phyloP scores from a whole-genome alignment of 2,888 invertebrate species.

The Prosopocoilus inquinatus region DNA sequence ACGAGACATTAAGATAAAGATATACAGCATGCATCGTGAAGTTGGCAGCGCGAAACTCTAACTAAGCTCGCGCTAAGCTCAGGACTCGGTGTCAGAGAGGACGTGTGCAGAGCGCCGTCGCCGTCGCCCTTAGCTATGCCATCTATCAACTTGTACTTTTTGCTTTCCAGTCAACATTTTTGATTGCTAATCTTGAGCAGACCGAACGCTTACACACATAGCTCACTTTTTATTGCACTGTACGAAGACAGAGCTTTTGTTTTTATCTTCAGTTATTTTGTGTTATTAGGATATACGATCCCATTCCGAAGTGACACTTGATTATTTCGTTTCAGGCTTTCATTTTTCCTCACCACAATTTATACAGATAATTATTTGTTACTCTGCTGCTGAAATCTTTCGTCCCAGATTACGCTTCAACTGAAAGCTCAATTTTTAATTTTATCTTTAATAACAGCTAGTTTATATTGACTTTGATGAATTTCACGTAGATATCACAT shows the following conservation, averaged over 20 bases:
- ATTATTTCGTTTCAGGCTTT: too few relatives aligned
- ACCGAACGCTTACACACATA: conserved; percentile 27
- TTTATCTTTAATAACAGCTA: too few relatives aligned
- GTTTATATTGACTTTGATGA: too few relatives aligned
- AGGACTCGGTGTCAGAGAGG: conserved; percentile 29
- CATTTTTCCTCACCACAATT: too few relatives aligned
- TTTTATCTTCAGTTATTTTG: neutral
- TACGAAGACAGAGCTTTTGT: conserved; percentile 3
- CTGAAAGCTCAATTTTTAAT: too few relatives aligned
- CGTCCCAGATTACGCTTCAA: too few relatives aligned
- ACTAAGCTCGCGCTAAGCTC: conserved; percentile 35
- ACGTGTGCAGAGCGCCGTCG: conserved; percentile 38
- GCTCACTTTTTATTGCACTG: conserved; percentile 11
- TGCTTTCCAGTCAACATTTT: conserved; percentile 45
- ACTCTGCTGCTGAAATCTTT: too few relatives aligned
- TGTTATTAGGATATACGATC: neutral
- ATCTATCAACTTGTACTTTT: conserved; percentile 44
- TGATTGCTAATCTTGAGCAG: conserved; percentile 41
- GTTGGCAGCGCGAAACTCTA: conserved; percentile 27
- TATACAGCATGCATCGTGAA: conserved; percentile 1
- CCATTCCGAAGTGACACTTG: too few relatives aligned
- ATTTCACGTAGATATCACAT: too few relatives aligned
- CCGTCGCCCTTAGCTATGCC: conserved; percentile 39
- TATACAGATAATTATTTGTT: too few relatives aligned
- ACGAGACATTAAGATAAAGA: neutral